Conservation (phyloP, 2,797 vertebrate genomes). For the Gobionotothen gibberifrons region DNA sequence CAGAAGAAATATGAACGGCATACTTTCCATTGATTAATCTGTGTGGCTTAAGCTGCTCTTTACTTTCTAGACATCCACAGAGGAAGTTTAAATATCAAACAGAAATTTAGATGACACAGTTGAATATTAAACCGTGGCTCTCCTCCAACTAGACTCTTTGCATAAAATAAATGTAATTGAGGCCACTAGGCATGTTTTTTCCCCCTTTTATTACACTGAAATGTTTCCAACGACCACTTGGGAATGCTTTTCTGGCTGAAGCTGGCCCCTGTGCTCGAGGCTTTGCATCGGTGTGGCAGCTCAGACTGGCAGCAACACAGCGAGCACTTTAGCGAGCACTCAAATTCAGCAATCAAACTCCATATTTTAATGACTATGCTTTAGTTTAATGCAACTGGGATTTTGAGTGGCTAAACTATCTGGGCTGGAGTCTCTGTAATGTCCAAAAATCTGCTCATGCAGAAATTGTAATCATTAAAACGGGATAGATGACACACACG, state of each 20-base stretch:
- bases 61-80: constrained; percentile 59
- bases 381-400: constrained; percentile 30
- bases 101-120: constrained; percentile 69
- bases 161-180: constrained; percentile 59
- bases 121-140: constrained; percentile 64
- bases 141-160: constrained; percentile 50
- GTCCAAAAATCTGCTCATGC: constrained; percentile 2
- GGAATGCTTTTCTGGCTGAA: constrained; percentile 46
- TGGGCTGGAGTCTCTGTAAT: neutral
- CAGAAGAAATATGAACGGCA: constrained; percentile 55
- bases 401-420: constrained; percentile 7
- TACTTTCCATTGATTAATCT: constrained; percentile 71
- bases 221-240: constrained; percentile 60
- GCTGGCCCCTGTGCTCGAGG: constrained; percentile 45
- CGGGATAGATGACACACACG: neutral
- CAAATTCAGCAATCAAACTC: constrained; percentile 37
- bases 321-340: constrained; percentile 33
- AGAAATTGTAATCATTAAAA: neutral
- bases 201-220: constrained; percentile 46
- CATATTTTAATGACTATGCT: constrained; percentile 20
- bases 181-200: constrained; percentile 35
- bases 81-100: constrained; percentile 74
- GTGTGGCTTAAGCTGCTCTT: constrained; percentile 60
- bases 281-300: constrained; percentile 42
- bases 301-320: constrained; percentile 39